Percentiles rank a stretch among this genome's conserved stretches.
Evolutionary conservation across 2,113 vertebrate species (phyloP).

Genomic region (Dryoscopus gambensis): DNA sequence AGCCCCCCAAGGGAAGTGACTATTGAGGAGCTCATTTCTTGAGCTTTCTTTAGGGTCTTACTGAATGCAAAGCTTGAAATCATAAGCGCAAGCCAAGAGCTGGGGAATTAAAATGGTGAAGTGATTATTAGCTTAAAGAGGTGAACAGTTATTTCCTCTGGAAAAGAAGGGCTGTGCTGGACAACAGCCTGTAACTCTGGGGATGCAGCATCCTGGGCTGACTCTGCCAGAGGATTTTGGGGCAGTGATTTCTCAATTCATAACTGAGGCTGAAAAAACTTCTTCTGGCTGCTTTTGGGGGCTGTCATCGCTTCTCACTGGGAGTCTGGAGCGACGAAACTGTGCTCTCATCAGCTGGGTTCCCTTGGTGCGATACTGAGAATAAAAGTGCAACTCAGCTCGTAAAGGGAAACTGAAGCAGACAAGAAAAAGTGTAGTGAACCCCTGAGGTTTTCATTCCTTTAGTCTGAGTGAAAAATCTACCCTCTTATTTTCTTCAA

Average conservation of each 20-base stretch:
- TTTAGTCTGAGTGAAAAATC: neutral
- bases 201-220: neutral
- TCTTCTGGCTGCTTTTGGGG: neutral
- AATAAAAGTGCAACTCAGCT: neutral
- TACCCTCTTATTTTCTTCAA: neutral
- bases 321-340: neutral
- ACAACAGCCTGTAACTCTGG: rapidly evolving
- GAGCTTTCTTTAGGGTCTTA: conserved; percentile 31
- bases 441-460: neutral
- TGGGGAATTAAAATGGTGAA: neutral
- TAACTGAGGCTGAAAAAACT: neutral
- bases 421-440: neutral
- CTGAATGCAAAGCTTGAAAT: neutral
- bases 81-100: conserved; percentile 9
- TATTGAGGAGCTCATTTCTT: neutral
- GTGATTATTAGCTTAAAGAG: conserved; percentile 48
- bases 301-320: neutral
- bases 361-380: neutral
- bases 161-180: neutral
- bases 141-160: neutral
- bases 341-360: neutral
- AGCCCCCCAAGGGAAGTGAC: neutral
- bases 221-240: neutral
- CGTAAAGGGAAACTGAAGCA: neutral
- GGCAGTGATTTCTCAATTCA: neutral